A percentile compares a stretch with the other conserved stretches of the same genome.
Conservation (phyloP, 2,113 vertebrate species). For the Cacatua alba region DNA sequence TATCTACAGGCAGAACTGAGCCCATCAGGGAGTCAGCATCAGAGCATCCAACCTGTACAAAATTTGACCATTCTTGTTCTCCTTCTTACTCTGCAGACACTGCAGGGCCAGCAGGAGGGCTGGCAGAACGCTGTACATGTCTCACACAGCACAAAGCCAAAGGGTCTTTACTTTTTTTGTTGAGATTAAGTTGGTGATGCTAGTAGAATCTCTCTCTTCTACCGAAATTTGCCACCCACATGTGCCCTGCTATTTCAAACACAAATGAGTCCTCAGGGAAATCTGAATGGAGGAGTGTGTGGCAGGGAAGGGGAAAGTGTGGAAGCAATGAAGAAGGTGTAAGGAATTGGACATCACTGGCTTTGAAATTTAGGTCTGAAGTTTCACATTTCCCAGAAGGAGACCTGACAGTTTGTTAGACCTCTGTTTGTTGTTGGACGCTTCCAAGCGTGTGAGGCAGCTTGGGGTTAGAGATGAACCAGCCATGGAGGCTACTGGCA, state of each 20-base stretch:
- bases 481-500: not conserved
- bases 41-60: not conserved
- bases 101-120: not conserved
- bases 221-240: not conserved
- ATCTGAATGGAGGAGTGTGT: not conserved
- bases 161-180: not conserved
- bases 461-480: not conserved
- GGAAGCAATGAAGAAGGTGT: rapidly evolving
- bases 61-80: not conserved
- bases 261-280: not conserved
- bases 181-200: not conserved
- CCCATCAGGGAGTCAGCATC: not conserved
- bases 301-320: not conserved
- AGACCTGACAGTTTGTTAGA: not conserved
- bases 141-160: not conserved
- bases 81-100: not conserved
- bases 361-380: not conserved
- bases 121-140: not conserved
- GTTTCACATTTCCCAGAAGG: not conserved
- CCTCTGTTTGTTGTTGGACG: not conserved
- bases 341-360: not conserved
- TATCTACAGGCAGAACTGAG: not conserved
- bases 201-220: not conserved
- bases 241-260: not conserved
- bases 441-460: not conserved